phyloP scores from a whole-genome alignment of 2,113 vertebrate species.

The Macroglossus sobrinus region DNA sequence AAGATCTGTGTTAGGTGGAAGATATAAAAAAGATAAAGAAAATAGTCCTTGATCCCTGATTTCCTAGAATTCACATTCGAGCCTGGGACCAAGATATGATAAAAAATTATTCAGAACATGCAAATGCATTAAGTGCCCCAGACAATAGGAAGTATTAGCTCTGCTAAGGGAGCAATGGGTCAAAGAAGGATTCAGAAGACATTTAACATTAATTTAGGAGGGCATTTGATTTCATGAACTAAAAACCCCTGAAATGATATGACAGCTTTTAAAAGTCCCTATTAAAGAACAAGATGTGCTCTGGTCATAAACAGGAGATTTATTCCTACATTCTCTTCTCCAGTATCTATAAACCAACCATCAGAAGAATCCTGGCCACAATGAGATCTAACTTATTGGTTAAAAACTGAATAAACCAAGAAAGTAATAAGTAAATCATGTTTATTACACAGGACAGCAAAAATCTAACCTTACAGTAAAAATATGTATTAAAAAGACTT shows the following conservation, averaged over 20 bases:
- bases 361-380: conserved; percentile 12
- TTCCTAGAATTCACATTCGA: background rate
- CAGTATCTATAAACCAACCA: background rate
- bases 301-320: conserved; percentile 35
- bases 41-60: background rate
- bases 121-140: background rate
- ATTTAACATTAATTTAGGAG: background rate
- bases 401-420: conserved; percentile 1
- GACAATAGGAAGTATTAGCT: background rate
- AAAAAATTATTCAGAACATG: background rate
- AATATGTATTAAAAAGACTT: background rate
- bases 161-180: background rate
- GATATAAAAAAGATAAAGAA: background rate
- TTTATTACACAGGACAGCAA: background rate
- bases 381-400: background rate
- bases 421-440: background rate
- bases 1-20: background rate
- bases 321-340: conserved; percentile 10
- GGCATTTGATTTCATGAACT: background rate
- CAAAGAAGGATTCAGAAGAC: background rate
- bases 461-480: background rate
- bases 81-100: background rate
- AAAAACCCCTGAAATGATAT: background rate
- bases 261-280: background rate
- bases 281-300: conserved; percentile 51